Evolutionary conservation across 2,113 vertebrate genomes (phyloP).

Genomic region (Lasiurus cinereus): DNA sequence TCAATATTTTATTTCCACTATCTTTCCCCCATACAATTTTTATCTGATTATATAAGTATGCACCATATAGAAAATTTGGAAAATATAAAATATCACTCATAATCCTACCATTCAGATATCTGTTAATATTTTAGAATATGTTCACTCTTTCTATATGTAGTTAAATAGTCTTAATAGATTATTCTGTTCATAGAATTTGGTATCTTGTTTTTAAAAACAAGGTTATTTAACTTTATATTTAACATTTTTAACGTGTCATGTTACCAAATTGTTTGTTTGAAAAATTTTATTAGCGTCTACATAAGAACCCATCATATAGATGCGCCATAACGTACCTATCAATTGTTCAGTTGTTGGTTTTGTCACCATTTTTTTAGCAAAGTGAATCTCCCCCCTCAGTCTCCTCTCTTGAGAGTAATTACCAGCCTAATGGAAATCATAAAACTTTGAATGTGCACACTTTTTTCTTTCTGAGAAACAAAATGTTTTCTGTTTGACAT

Average conservation of each 20-base stretch:
- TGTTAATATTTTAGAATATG: neutral
- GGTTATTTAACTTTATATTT: neutral
- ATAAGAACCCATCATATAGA: neutral
- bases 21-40: constrained; percentile 3
- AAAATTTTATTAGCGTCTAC: constrained; percentile 31
- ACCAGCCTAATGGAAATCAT: neutral
- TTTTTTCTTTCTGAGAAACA: constrained; percentile 58
- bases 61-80: neutral
- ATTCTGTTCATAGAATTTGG: neutral
- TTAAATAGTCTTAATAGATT: constrained; percentile 45
- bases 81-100: constrained; percentile 45
- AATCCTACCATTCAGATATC: constrained; percentile 18
- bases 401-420: neutral
- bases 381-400: neutral
- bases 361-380: neutral
- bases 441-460: constrained; percentile 3
- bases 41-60: neutral
- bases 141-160: neutral
- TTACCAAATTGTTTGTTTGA: neutral
- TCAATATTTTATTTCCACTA: constrained; percentile 27
- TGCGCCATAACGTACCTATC: neutral
- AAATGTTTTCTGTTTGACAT: constrained; percentile 11
- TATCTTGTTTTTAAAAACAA: constrained; percentile 14
- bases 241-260: constrained; percentile 23
- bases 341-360: neutral